Percentiles rank a stretch among this genome's conserved stretches.
Evolutionary conservation across 2,888 invertebrate genomes (phyloP).

Genomic region (Cephalotes varians): DNA sequence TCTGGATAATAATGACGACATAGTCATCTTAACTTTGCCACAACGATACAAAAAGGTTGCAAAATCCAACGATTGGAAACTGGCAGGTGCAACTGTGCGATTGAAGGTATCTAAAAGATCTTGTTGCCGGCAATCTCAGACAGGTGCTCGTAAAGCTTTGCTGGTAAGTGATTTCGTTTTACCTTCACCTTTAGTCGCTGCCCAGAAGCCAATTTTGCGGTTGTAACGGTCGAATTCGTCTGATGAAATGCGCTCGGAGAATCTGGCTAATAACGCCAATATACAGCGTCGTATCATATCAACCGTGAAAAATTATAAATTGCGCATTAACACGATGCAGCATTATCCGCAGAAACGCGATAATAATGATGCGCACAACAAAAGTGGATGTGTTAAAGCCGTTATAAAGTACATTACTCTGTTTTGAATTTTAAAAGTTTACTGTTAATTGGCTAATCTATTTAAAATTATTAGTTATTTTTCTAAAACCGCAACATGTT

Average conservation of each 20-base stretch:
- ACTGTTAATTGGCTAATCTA: neutral
- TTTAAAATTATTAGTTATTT: neutral
- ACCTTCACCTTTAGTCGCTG: constrained; percentile 36
- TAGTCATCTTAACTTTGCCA: neutral
- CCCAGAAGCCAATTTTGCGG: constrained; percentile 46
- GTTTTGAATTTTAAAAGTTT: constrained; percentile 12
- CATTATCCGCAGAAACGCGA: neutral
- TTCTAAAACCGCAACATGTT: neutral
- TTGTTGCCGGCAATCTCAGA: constrained; percentile 57
- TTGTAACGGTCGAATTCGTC: constrained; percentile 69
- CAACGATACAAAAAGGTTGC: constrained; percentile 19
- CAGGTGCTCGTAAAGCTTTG: constrained; percentile 76
- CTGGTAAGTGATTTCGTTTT: constrained; percentile 65
- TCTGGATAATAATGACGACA: neutral
- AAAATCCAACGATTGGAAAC: constrained; percentile 67
- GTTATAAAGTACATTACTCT: neutral
- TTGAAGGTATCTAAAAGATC: constrained; percentile 45
- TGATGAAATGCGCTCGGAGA: constrained; percentile 43
- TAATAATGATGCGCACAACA: neutral
- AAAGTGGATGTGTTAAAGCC: neutral
- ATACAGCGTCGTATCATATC: constrained; percentile 5
- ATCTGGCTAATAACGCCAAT: constrained; percentile 3
- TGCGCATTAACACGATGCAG: neutral
- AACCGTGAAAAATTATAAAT: constrained; percentile 6
- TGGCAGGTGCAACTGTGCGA: constrained; percentile 76